A percentile compares a stretch with the other conserved stretches of the same genome.
Conservation (phyloP, 2,113 vertebrate genomes). For the Psittacara wagleri region DNA sequence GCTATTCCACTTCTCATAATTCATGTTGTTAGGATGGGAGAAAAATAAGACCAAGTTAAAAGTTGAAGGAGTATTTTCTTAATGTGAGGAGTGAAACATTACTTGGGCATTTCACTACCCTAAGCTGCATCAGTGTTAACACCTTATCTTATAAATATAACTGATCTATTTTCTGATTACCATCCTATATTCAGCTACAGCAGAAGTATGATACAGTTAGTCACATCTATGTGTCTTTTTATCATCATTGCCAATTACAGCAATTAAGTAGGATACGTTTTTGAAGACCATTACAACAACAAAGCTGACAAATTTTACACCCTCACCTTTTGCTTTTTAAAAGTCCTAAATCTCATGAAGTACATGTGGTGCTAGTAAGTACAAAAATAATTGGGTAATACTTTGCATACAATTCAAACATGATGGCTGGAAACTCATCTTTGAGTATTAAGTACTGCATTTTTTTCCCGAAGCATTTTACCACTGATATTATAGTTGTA, state of each 20-base stretch:
- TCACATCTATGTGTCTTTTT: background rate
- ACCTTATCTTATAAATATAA: background rate
- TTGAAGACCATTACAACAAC: background rate
- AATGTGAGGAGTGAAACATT: background rate
- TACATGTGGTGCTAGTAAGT: background rate
- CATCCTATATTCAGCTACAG: background rate
- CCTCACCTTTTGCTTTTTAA: background rate
- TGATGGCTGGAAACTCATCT: background rate
- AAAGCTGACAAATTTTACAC: background rate
- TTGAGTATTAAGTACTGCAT: background rate
- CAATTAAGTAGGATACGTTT: background rate
- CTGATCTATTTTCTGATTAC: background rate
- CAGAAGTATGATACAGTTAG: background rate
- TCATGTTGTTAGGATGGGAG: background rate
- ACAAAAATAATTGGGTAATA: background rate
- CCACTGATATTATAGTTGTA: background rate
- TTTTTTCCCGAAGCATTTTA: background rate
- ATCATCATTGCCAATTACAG: background rate
- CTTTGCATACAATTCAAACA: background rate
- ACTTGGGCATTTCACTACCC: background rate
- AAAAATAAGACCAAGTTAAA: background rate
- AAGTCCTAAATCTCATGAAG: background rate
- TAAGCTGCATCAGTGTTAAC: background rate
- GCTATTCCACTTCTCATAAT: background rate
- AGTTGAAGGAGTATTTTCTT: background rate